Conservation (phyloP, 1,140 invertebrate genomes). For the Agrypnia vestita region DNA sequence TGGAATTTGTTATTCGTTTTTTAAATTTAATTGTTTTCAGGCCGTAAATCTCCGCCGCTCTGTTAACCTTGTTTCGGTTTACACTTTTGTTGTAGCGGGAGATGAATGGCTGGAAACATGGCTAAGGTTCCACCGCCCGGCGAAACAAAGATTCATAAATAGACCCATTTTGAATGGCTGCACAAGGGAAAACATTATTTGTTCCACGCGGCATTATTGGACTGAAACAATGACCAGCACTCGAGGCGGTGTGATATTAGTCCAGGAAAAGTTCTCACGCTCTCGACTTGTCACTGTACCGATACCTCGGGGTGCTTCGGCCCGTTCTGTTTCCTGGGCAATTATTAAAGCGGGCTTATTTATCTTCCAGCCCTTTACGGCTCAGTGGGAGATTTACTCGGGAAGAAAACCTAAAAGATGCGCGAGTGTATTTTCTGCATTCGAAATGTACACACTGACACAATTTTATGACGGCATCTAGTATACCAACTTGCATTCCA, state of each 20-base stretch:
- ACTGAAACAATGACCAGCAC: constrained; percentile 48
- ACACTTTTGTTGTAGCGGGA: constrained; percentile 49
- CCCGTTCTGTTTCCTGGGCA: constrained; percentile 45
- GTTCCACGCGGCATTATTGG: constrained; percentile 42
- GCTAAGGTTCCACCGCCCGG: constrained; percentile 35
- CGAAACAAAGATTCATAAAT: constrained; percentile 47
- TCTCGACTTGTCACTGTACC: constrained; percentile 47
- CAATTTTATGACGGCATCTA: too few relatives aligned
- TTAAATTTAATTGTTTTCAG: constrained; percentile 50
- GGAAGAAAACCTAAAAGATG: too few relatives aligned
- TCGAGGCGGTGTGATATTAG: constrained; percentile 47
- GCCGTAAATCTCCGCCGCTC: constrained; percentile 39
- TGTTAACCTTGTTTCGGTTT: constrained; percentile 45
- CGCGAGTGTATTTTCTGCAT: too few relatives aligned
- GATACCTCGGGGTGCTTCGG: constrained; percentile 20
- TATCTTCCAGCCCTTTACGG: background rate
- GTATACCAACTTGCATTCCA: too few relatives aligned
- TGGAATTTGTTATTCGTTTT: constrained; percentile 49
- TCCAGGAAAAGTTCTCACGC: constrained; percentile 53
- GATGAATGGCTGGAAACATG: constrained; percentile 44
- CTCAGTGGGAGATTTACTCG: background rate
- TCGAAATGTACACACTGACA: too few relatives aligned
- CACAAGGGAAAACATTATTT: constrained; percentile 47
- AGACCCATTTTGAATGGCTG: constrained; percentile 46
- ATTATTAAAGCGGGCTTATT: constrained; percentile 1